Conservation (phyloP, 2,113 vertebrate species). For the Sakesphorus luctuosus region DNA sequence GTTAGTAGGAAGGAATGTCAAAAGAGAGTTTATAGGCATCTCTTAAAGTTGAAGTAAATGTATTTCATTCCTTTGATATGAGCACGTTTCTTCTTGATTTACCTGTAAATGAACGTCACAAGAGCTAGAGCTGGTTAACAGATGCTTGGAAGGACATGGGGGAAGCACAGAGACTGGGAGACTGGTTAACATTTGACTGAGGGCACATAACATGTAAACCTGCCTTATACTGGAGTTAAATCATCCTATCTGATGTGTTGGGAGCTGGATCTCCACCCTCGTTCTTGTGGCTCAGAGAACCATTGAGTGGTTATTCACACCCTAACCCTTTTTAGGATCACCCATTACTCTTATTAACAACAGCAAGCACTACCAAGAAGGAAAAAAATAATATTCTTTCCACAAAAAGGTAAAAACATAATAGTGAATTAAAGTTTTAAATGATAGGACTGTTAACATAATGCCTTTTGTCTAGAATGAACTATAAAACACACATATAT, state of each 20-base stretch:
- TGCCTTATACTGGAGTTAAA: neutral
- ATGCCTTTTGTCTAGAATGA: conserved; percentile 69
- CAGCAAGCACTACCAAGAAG: neutral
- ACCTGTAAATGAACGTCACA: neutral
- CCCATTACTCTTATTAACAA: conserved; percentile 40
- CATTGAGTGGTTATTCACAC: conserved; percentile 7
- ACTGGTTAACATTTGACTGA: neutral
- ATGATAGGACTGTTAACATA: conserved; percentile 71
- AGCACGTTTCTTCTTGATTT: neutral
- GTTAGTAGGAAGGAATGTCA: conserved; percentile 18
- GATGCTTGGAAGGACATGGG: neutral
- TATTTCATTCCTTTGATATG: conserved; percentile 24
- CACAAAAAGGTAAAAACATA: conserved; percentile 49
- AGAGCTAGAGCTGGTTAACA: neutral
- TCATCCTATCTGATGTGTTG: neutral
- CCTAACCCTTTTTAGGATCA: conserved; percentile 3
- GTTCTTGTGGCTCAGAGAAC: neutral
- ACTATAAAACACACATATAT: conserved; percentile 62
- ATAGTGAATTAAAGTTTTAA: conserved; percentile 71
- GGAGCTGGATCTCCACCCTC: neutral
- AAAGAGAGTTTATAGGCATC: neutral
- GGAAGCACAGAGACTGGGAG: neutral
- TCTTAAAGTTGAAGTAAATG: conserved; percentile 37
- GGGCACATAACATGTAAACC: neutral
- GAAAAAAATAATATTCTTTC: conserved; percentile 26